Base-by-base conservation (phyloP, 2,888 invertebrate genomes). In the Tenthredo scrophulariae region DNA sequence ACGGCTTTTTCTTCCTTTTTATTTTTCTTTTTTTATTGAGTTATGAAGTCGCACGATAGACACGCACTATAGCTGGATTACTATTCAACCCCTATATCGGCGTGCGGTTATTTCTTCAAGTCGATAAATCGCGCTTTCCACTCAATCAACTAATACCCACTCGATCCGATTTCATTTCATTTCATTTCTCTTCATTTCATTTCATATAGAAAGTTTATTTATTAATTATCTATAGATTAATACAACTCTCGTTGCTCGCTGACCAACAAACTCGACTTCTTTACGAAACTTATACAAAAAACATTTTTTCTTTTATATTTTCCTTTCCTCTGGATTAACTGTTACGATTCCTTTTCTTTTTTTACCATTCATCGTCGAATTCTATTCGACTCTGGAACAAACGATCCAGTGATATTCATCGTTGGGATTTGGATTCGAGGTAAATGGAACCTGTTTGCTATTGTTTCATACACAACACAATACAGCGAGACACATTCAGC, bases 21-120 rank as follows among this genome's bases (percentile, higher is more conserved):
- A 1, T 62, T 9, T 62, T 0, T n/a, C 10, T 22, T 22, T n/a
- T 62, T 26, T 62, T 22, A 29, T 62, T 62, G 26, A 67, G 26
- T 67, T 26, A 54, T 54, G 67, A 67, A 67, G 26, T 54, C n/a
- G n/a, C 54, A n/a, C 54, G 54, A 54, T 7, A 54, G 54, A 54
- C n/a, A 54, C 54, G 54, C 54, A 54, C 54, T 54, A 54, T n/a
- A 54, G n/a, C 54, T n/a, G 54, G 54, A 54, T 54, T 54, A 54
- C 54, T 54, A 54, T 54, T 54, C 54, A 54, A 54, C 54, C 54
- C 54, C 54, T 54, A n/a, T 10, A 7, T 6, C 54, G 54, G 54
- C 54, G 54, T 54, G n/a, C 7, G 54, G 54, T 54, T 54, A 54
- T 54, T 54, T 54, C 54, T 54, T 54, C 54, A 10, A 54, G 54